phyloP scores from a whole-genome alignment of 2,797 vertebrate genomes.

The Rhinatrema bivittatum region DNA sequence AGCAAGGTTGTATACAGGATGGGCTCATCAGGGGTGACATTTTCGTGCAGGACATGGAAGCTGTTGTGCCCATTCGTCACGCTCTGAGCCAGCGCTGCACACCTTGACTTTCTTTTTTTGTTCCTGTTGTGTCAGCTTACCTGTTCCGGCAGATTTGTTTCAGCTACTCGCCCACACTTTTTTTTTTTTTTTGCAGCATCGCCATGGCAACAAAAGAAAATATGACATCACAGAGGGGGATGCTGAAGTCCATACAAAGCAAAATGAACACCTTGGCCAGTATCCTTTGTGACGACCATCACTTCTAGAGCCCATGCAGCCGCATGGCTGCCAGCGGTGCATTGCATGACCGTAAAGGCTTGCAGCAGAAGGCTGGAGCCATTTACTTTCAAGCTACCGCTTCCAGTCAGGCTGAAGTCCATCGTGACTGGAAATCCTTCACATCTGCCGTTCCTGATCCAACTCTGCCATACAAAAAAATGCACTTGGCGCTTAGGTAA shows the following conservation, averaged over 20 bases:
- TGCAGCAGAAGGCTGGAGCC: too few relatives aligned
- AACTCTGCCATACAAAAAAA: too few relatives aligned
- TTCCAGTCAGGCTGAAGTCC: too few relatives aligned
- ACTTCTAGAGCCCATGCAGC: not conserved
- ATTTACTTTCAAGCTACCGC: too few relatives aligned
- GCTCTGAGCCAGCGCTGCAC: not conserved
- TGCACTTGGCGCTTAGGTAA: too few relatives aligned
- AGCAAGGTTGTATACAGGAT: too few relatives aligned
- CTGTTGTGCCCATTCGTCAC: constrained; percentile 29
- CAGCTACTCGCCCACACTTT: not conserved
- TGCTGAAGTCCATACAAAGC: constrained; percentile 95
- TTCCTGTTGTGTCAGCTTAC: too few relatives aligned
- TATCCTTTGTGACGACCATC: constrained; percentile 75
- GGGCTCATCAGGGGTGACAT: too few relatives aligned
- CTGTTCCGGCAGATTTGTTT: not conserved
- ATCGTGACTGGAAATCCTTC: too few relatives aligned
- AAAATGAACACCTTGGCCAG: constrained; percentile 96
- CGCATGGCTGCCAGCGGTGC: not conserved
- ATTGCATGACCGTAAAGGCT: too few relatives aligned
- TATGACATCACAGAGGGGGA: constrained; percentile 91
- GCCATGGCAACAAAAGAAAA: constrained; percentile 99
- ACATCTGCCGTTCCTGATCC: too few relatives aligned
- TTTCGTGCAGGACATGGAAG: too few relatives aligned
- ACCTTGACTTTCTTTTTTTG: constrained; percentile 17
- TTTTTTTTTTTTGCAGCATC: constrained; percentile 64